A percentile compares a stretch with the other conserved stretches of the same genome.
phyloP scores from a whole-genome alignment of 2,888 invertebrate species.

The Gerris lacustris region DNA sequence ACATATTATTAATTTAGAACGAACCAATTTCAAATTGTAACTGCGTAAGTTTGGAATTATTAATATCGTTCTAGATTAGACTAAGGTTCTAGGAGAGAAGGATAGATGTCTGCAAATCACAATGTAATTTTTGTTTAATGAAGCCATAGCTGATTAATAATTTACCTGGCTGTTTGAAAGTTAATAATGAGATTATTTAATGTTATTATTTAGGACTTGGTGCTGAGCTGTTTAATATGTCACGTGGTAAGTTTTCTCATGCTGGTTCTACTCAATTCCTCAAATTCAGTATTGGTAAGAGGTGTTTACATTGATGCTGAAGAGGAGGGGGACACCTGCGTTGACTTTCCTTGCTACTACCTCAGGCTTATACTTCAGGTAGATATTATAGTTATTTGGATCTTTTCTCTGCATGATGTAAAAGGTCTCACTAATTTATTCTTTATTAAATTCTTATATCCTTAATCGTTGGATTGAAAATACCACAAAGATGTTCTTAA shows the following conservation, averaged over 20 bases:
- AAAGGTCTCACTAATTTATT: no score
- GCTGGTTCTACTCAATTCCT: conserved; percentile 67
- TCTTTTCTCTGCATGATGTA: background rate
- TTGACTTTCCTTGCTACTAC: conserved; percentile 73
- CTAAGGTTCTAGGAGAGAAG: no score
- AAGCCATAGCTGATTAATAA: background rate
- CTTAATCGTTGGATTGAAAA: no score
- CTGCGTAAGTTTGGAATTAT: no score
- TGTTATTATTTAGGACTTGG: background rate
- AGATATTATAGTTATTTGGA: conserved; percentile 17
- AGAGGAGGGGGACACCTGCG: conserved; percentile 67
- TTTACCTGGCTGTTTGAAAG: no score
- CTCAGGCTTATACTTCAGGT: conserved; percentile 59
- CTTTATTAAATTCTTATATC: no score
- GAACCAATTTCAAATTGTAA: no score
- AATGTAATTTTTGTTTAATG: background rate
- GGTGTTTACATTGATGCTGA: conserved; percentile 82
- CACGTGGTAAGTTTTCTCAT: conserved; percentile 60
- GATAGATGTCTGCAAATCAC: background rate
- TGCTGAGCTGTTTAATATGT: conserved; percentile 68
- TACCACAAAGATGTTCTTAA: no score
- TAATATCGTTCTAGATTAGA: no score
- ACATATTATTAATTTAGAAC: no score
- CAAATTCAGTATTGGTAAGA: conserved; percentile 73
- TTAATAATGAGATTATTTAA: no score